phyloP scores from a whole-genome alignment of 1,140 invertebrate genomes.

The Megathymus violae region DNA sequence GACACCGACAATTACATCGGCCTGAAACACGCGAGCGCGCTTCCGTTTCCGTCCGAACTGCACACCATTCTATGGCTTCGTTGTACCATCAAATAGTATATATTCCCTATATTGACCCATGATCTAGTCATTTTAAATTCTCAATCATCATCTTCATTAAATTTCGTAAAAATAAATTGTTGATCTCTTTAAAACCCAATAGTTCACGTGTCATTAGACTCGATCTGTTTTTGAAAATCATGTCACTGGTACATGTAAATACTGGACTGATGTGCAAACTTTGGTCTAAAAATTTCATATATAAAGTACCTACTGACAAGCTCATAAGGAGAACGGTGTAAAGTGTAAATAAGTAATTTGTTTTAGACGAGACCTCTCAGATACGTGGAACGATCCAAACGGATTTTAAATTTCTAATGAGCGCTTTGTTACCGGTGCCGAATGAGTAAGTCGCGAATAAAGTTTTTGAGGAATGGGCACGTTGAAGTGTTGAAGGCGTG shows the following conservation, averaged over 20 bases:
- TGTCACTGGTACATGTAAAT: not conserved
- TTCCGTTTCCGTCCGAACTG: constrained; percentile 75
- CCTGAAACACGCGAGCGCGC: constrained; percentile 60
- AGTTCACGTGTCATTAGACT: not conserved
- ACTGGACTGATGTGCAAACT: not conserved
- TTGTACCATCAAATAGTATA: constrained; percentile 39
- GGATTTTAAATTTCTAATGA: constrained; percentile 28
- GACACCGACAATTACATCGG: constrained; percentile 68
- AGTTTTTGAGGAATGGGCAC: constrained; percentile 43
- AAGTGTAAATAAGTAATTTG: not conserved
- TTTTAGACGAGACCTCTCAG: constrained; percentile 3
- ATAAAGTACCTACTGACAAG: not conserved
- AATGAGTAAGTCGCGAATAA: constrained; percentile 40
- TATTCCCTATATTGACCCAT: constrained; percentile 41
- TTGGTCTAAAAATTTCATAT: not conserved
- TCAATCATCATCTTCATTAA: not conserved
- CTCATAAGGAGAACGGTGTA: not conserved
- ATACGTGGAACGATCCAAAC: constrained; percentile 16
- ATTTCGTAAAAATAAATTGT: too few species aligned
- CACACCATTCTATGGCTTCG: constrained; percentile 56
- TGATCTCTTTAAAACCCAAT: too few species aligned
- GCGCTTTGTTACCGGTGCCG: constrained; percentile 22
- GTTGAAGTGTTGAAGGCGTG: constrained; percentile 60
- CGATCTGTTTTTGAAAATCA: not conserved
- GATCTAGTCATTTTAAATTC: constrained; percentile 7